Evolutionary conservation across 2,113 vertebrate species (phyloP), one percentile per base, ranked within the genome.

Genomic region (Spheniscus mendiculus): DNA sequence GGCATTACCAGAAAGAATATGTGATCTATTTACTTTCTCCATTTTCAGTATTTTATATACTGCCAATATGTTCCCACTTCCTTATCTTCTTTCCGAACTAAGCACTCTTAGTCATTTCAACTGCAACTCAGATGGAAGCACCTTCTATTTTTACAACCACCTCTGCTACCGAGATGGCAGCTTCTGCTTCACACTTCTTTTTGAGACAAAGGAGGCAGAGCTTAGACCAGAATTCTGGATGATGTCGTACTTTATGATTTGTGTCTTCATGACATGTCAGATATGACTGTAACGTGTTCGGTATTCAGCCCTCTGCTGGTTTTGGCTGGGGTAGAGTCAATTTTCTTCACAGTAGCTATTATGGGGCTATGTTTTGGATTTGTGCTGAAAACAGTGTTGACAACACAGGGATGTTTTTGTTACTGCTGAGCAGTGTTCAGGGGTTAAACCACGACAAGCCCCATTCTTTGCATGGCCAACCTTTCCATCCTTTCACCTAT

Each of bases 111-210:
- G 61, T 85, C 77, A 79, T 52, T 97, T 71, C 70, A 91, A 44
- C 56, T 10, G 2, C 44, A 95, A 88, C n/a, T 95, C 66, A 53
- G 45, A 88, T 72, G 61, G 56, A 91, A 89, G 19, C n/a, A 87
- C 44, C 38, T 96, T 90, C 76, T 93, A 55, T 89, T 90, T 95
- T 88, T 74, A 92, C 55, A 92, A 25, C 50, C 63, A 84, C 65
- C 69, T 89, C 81, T 93, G 79, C 92, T 90, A 77, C 63, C 0
- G 26, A 58, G 59, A 77, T 71, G 38, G 76, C 55, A 95, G 63
- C 67, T 91, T 93, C 77, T 81, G 72, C 49, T 87, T 83, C 50
- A 90, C 4, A 0, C 22, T 83, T 56, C 69, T 73, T 80, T 85
- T 83, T 50, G 71, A 93, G 71, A 71, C 53, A 94, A 85, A 96